Evolutionary conservation across 2,888 invertebrate species (phyloP).

Genomic region (Apeira syringaria): DNA sequence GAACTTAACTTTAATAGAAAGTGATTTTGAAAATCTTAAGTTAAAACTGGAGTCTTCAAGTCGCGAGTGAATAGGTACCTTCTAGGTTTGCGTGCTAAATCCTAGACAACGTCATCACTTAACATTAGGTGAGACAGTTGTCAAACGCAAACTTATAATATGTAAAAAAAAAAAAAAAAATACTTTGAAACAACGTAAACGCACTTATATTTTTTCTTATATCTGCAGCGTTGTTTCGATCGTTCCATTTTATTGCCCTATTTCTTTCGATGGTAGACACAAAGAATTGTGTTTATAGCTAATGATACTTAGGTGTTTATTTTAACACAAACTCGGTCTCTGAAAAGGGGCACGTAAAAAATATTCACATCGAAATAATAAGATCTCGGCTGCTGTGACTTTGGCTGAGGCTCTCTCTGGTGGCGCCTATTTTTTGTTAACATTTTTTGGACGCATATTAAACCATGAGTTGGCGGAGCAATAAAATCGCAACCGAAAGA

Average conservation of each 20-base stretch:
- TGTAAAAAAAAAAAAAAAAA: too few relatives aligned
- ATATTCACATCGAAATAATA: conserved; percentile 71
- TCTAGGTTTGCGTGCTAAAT: too few relatives aligned
- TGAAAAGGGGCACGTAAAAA: conserved; percentile 72
- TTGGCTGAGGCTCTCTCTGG: conserved; percentile 55
- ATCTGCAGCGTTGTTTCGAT: conserved; percentile 52
- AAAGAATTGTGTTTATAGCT: conserved; percentile 81
- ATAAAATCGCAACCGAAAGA: conserved; percentile 78
- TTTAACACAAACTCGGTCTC: conserved; percentile 75
- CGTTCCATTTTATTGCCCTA: conserved; percentile 74
- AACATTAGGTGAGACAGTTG: too few relatives aligned
- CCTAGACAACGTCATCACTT: too few relatives aligned
- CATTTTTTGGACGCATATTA: conserved; percentile 72
- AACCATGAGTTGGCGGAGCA: conserved; percentile 66
- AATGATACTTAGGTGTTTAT: conserved; percentile 82
- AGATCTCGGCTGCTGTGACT: conserved; percentile 59
- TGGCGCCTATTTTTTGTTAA: conserved; percentile 81
- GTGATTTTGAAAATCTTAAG: too few relatives aligned
- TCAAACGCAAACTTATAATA: too few relatives aligned
- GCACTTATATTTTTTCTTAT: too few relatives aligned
- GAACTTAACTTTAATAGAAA: too few relatives aligned
- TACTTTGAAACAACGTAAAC: too few relatives aligned
- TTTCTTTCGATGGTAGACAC: conserved; percentile 73
- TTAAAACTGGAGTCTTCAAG: too few relatives aligned
- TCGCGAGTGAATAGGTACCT: too few relatives aligned